Evolutionary conservation across 2,888 invertebrate species (phyloP).

Genomic region (Amphipyra tragopoginis): DNA sequence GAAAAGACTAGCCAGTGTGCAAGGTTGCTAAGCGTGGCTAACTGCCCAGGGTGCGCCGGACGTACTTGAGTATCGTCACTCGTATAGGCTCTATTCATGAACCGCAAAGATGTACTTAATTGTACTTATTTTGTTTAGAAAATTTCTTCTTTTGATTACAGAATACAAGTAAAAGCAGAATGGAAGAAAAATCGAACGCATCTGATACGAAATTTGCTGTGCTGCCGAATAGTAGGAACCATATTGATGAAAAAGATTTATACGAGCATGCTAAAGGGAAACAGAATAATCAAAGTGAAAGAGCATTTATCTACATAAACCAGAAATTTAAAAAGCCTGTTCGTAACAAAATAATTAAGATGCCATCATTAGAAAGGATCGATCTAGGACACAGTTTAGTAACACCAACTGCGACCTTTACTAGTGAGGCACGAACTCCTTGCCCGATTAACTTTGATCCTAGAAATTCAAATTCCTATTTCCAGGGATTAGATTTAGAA

Average conservation of each 20-base stretch:
- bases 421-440: not conserved
- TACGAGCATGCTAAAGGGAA: slow-evolving; percentile 65
- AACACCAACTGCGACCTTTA: not conserved
- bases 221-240: slow-evolving; percentile 38
- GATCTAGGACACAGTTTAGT: not conserved
- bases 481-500: slow-evolving; percentile 26
- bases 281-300: slow-evolving; percentile 70
- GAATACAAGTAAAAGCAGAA: not conserved
- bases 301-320: slow-evolving; percentile 78
- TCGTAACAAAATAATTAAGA: slow-evolving; percentile 26
- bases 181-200: slow-evolving; percentile 1
- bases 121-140: not conserved
- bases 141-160: slow-evolving; percentile 6
- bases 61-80: no score
- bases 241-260: slow-evolving; percentile 65
- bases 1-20: no score
- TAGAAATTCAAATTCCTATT: slow-evolving; percentile 15
- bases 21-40: no score
- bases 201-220: not conserved
- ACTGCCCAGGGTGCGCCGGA: no score
- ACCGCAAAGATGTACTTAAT: no score
- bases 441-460: slow-evolving; percentile 1
- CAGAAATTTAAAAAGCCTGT: slow-evolving; percentile 66
- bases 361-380: not conserved
- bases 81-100: no score